Conservation (phyloP, 2,113 vertebrate genomes). For the Aplodontia rufa region DNA sequence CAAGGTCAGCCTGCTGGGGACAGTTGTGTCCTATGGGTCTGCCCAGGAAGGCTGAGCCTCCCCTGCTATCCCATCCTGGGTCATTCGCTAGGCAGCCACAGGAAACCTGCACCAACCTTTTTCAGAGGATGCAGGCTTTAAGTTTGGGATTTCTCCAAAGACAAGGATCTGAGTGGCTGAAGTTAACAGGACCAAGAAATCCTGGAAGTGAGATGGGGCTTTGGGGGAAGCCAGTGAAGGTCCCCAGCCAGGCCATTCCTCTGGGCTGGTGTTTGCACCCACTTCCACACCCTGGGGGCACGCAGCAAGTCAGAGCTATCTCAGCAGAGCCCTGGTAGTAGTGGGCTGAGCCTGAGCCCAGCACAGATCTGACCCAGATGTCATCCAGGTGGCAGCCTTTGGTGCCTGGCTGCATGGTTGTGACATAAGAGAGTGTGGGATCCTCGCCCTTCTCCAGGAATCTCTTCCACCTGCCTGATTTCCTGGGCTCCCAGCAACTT, state of each 20-base stretch:
- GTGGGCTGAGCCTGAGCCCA: fast-evolving
- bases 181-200: not conserved
- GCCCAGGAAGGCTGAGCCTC: fast-evolving
- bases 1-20: not conserved
- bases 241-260: fast-evolving
- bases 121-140: not conserved
- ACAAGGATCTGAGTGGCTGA: not conserved
- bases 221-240: fast-evolving
- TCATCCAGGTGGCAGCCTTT: fast-evolving
- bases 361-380: not conserved
- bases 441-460: too few relatives aligned
- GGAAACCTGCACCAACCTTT: not conserved
- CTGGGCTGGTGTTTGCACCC: not conserved
- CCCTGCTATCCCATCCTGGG: not conserved
- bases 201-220: too few relatives aligned
- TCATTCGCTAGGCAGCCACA: fast-evolving
- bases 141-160: not conserved
- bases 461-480: too few relatives aligned
- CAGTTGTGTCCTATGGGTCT: not conserved
- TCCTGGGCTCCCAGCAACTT: not conserved
- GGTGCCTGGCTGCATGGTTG: fast-evolving
- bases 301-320: too few relatives aligned
- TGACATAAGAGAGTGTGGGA: fast-evolving
- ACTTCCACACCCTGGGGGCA: too few relatives aligned
- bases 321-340: fast-evolving